Conservation (phyloP, 2,113 vertebrate genomes). For the Hucho hucho region DNA sequence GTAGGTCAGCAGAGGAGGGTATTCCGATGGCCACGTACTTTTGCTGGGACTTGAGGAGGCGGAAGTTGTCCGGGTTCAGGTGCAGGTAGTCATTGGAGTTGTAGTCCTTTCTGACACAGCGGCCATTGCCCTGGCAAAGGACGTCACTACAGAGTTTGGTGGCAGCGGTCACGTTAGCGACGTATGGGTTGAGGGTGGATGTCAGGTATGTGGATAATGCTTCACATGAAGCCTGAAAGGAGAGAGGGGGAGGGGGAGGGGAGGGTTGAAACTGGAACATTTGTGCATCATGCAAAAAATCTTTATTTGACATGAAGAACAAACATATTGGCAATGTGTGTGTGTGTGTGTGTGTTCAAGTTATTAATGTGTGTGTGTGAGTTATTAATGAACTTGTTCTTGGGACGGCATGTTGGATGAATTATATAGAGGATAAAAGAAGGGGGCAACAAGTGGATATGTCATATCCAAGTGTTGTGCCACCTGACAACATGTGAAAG, state of each 20-base stretch:
- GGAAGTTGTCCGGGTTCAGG: constrained; percentile 61
- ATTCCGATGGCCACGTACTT: constrained; percentile 57
- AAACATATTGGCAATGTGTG: background rate
- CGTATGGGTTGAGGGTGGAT: constrained; percentile 77
- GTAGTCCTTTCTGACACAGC: constrained; percentile 77
- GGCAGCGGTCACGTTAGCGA: constrained; percentile 87
- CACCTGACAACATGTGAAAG: no score
- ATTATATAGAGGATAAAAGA: no score
- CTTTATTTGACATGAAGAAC: background rate
- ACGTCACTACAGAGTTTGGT: constrained; percentile 79
- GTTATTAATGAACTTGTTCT: no score
- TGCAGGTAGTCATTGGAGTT: constrained; percentile 83
- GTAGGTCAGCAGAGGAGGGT: constrained; percentile 51
- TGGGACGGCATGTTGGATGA: no score
- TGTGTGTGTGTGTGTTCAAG: background rate
- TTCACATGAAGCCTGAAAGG: constrained; percentile 60
- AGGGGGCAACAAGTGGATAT: no score
- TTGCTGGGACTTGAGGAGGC: constrained; percentile 36
- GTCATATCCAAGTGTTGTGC: no score
- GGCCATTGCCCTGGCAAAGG: constrained; percentile 79
- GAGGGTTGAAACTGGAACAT: background rate
- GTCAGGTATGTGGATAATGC: constrained; percentile 65
- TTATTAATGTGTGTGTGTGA: no score
- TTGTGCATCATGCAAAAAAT: background rate
- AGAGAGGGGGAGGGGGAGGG: background rate